Base-by-base conservation (phyloP, 2,888 invertebrate species). In the Flexamia atlantica region DNA sequence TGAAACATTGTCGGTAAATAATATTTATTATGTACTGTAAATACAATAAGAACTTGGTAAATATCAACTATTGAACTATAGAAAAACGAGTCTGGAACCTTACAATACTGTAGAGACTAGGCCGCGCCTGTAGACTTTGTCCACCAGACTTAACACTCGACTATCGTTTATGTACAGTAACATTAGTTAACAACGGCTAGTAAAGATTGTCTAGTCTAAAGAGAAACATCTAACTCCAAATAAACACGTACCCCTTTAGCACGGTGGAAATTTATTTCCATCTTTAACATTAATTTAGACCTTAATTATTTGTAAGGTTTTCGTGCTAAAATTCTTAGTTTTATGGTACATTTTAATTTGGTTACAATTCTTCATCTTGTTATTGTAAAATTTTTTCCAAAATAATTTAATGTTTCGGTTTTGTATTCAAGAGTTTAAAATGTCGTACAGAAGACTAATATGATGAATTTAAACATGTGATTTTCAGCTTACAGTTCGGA, bases 21-120 rank as follows among this genome's bases (percentile, higher is more conserved):
- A 76, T 76, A 76, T 76, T 76, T 76, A 76, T 76, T 76, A 28
- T 46, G 42, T 23, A 76, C 46, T 76, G 46, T 76, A 76, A 76
- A 76, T 76, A 76, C 74, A 46, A 76, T 76, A 28, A 76, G 74
- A 76, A 76, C 74, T 76, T 4, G 46, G 74, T 76, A 76, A 76
- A 76, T 76, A 46, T 42, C 36, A 25, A 42, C 20, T 70, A 70
- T 36, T 17, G 70, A 28, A 28, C 64, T 64, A 64, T 28, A 28
- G 64, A 64, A n/a, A n/a, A 57, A 64, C 30, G 30, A 64, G 64
- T 28, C 12, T 28, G 64, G 64, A 64, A 64, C 30, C 64, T 64
- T 64, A 25, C 28, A 64, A 64, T 64, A 64, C 64, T 64, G 64
- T 28, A 14, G 5, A 64, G 64, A 64, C 64, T 64, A 64, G 64